phyloP scores from a whole-genome alignment of 2,888 invertebrate species.

The Dryobotodes eremita region DNA sequence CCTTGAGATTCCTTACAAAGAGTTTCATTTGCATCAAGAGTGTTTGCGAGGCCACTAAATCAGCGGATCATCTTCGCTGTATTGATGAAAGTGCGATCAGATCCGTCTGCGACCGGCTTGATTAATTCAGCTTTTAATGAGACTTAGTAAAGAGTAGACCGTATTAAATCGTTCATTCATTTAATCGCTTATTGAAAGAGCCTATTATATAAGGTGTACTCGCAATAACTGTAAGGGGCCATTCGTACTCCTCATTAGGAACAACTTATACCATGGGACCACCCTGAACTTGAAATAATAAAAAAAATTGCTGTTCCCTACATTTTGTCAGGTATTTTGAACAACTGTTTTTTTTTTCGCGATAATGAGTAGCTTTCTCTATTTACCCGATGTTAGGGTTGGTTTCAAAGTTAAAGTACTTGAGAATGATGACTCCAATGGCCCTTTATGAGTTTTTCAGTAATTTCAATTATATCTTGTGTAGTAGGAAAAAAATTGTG shows the following conservation, averaged over 20 bases:
- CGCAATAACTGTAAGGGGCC: neutral
- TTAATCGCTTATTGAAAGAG: neutral
- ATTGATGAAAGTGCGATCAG: conserved; percentile 47
- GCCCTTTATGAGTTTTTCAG: neutral
- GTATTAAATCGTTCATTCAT: neutral
- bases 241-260: neutral
- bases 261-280: neutral
- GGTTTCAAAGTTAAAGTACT: neutral
- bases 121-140: conserved; percentile 48
- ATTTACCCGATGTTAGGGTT: neutral
- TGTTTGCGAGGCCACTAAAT: conserved; percentile 72
- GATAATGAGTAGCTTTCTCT: too few relatives aligned
- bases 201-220: neutral
- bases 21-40: conserved; percentile 87
- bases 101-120: conserved; percentile 28
- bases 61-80: conserved; percentile 49
- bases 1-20: conserved; percentile 88
- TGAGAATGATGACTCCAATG: neutral
- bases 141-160: conserved; percentile 5
- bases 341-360: neutral
- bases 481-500: neutral
- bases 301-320: neutral
- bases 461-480: neutral
- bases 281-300: neutral
- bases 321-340: neutral